Evolutionary conservation across 2,113 vertebrate species (phyloP).

Genomic region (Platycercus adscitus): DNA sequence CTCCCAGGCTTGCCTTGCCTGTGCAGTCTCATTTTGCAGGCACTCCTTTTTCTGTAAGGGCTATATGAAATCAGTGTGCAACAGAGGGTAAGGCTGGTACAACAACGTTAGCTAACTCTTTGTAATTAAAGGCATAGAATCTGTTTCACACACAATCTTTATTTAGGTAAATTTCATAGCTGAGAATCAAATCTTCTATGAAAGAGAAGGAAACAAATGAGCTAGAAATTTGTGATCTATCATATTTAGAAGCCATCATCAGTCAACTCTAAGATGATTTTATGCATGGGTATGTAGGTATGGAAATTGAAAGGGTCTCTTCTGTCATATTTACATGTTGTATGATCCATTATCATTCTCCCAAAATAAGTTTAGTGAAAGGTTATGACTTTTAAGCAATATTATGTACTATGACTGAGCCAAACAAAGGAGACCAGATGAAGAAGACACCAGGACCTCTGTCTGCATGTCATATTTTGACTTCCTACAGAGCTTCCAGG

Average conservation of each 20-base stretch:
- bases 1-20: background rate
- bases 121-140: conserved; percentile 43
- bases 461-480: background rate
- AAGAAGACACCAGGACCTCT: background rate
- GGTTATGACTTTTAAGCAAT: background rate
- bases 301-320: background rate
- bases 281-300: background rate
- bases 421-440: background rate
- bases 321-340: background rate
- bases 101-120: background rate
- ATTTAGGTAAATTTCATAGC: conserved; percentile 41
- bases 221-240: conserved; percentile 18
- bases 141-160: conserved; percentile 29
- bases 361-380: background rate
- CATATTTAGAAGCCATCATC: conserved; percentile 33
- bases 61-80: background rate
- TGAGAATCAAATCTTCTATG: background rate
- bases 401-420: background rate
- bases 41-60: background rate
- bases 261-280: background rate
- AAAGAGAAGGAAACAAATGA: conserved; percentile 27
- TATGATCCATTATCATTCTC: background rate
- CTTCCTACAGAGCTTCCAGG: background rate
- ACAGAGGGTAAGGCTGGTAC: background rate
- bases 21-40: background rate